Evolutionary conservation across 2,888 invertebrate species (phyloP), one percentile per base, ranked within the genome.

Genomic region (Thera britannica): DNA sequence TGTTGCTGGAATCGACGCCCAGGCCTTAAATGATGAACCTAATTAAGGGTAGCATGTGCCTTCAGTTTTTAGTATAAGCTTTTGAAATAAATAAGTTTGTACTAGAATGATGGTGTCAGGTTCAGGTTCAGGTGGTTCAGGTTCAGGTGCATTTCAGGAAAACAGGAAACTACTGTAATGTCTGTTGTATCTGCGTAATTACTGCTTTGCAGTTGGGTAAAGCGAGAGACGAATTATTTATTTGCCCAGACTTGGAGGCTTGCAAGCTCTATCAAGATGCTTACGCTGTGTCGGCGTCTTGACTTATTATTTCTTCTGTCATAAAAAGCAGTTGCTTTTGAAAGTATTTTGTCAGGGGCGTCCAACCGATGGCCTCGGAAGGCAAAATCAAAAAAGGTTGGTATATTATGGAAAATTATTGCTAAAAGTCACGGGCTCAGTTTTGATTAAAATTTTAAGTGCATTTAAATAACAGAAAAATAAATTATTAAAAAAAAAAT

Each of bases 141-240:
- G 23, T 23, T 23, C 23, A 23, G 23, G 23, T 23, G 49, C 51
- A 51, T 63, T 58, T 49, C 41, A 34, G 49, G 34, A 58, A 46
- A 48, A 57, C 56, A 48, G 52, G 46, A 52, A 34, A 58, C 57
- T 8, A 41, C 7, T 57, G 57, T 51, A 57, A 57, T 52, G 44
- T 58, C 52, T 58, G 57, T 54, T 64, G 52, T 64, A 44, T 58
- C 49, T 36, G 64, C 58, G 57, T 66, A 62, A 49, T 60, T 23
- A 36, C 36, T 48, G 36, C 44, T 66, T 48, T 62, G 55, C 51
- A 36, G 49, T 62, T 52, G 56, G 51, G 8, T 57, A 58, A 58
- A 58, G n/a, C 41, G 35, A 36, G 62, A 48, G 56, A 41, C 52
- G 58, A 64, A 63, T 68, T 65, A 60, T 68, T 66, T 70, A 65